Conservation (phyloP, 1,140 invertebrate genomes). For the Popillia japonica region DNA sequence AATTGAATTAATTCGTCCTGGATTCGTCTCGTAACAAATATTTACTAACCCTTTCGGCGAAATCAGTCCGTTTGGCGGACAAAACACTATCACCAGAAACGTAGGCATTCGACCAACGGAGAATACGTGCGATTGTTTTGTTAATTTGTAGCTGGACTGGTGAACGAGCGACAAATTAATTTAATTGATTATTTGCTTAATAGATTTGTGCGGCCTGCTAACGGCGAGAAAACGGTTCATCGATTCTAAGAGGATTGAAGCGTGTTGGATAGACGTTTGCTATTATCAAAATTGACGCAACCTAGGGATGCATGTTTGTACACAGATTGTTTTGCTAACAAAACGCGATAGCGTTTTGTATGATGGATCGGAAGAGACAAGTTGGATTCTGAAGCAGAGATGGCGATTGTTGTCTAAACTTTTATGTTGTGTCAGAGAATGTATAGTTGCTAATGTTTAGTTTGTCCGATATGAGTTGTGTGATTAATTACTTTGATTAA, state of each 20-base stretch:
- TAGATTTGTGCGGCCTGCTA: not conserved
- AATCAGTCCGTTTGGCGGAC: not conserved
- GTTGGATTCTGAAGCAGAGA: too few relatives aligned
- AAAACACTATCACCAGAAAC: not conserved
- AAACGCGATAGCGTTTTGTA: too few relatives aligned
- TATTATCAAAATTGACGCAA: not conserved
- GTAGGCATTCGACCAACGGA: not conserved
- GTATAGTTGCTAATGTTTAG: too few relatives aligned
- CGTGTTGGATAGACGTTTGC: not conserved
- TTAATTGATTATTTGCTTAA: conserved; percentile 26
- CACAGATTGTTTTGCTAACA: not conserved
- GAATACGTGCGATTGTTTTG: conserved; percentile 17
- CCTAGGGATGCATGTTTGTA: not conserved
- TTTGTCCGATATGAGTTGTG: too few relatives aligned
- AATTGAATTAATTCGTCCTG: conserved; percentile 21
- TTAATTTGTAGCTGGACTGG: not conserved
- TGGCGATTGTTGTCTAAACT: too few relatives aligned
- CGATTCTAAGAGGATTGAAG: not conserved
- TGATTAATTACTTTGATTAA: too few relatives aligned
- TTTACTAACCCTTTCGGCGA: conserved; percentile 34
- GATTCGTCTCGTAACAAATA: conserved; percentile 33
- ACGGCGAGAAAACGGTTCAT: too few relatives aligned
- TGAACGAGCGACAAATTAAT: conserved; percentile 21
- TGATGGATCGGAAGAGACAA: too few relatives aligned
- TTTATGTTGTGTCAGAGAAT: too few relatives aligned